Percentiles rank a stretch among this genome's conserved stretches.
Evolutionary conservation across 2,888 invertebrate species (phyloP).

Genomic region (Dysmachus trigonus): DNA sequence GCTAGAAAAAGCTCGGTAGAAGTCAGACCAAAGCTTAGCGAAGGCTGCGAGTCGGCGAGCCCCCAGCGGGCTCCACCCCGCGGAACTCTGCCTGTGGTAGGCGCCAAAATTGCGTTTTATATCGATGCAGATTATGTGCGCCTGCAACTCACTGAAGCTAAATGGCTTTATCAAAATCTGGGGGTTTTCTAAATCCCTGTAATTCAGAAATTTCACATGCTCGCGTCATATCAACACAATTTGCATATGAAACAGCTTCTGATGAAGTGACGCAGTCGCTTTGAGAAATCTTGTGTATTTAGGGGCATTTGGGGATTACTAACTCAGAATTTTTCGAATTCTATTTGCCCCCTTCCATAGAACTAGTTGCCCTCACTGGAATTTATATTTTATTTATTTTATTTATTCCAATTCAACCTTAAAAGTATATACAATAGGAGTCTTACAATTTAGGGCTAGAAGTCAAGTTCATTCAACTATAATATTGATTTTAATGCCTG

Average conservation of each 20-base stretch:
- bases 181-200: neutral
- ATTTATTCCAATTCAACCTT: no score
- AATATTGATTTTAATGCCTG: no score
- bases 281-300: neutral
- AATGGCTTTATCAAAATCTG: neutral
- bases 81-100: neutral
- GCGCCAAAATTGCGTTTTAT: neutral
- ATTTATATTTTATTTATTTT: no score
- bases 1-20: neutral
- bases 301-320: neutral
- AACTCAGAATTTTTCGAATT: neutral
- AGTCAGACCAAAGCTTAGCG: neutral
- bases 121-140: neutral
- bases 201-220: neutral
- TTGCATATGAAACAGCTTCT: neutral
- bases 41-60: neutral
- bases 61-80: neutral
- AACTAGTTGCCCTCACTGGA: no score
- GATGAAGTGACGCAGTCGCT: neutral
- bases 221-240: neutral
- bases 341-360: no score
- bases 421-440: no score
- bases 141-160: neutral
- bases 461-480: no score
- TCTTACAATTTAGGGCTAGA: no score